Evolutionary conservation across 1,140 invertebrate genomes (phyloP), one percentile per base, ranked within the genome.

Genomic region (Neodiprion lecontei): DNA sequence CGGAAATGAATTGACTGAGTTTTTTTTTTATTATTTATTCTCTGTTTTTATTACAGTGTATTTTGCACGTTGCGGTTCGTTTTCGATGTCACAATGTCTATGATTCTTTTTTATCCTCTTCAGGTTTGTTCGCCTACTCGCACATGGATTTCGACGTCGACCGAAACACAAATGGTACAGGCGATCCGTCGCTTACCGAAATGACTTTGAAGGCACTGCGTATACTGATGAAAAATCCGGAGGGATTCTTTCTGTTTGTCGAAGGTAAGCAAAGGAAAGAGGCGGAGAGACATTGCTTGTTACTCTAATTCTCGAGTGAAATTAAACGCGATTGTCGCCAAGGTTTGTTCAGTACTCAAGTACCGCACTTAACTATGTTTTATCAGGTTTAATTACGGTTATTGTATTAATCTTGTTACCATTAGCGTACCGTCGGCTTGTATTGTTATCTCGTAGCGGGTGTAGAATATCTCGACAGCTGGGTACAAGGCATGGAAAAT

Each of bases 201-300:
- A 95, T 98, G 91, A 95, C 95, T 0, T 90, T 92, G 76, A 92
- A 93, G 12, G 96, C 96, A 1, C 92, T 98, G 49, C 90, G 92
- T 69, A 91, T 96, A 67, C 90, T 98, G 9, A 90, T 90, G 40
- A 93, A 93, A 78, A 96, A 95, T 85, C 88, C 92, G 10, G 92
- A 94, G 67, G 96, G 96, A 47, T 98, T 93, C 86, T 96, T 98
- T 82, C 87, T 98, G 11, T 94, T 98, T 80, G 94, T 97, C 7
- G 96, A 98, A 92, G 96, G 95, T 96, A 85, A 89, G 86, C 73
- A 67, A 12, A 9, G 75, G 69, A 67, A 40, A 40, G 5, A 40
- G 28, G 28, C 28, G 28, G 28, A 5, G 28, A 40, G 74, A 71
- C 14, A 23, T 49, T 61, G 72, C 75, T 48, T 40, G 28, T 40